Conservation (phyloP, 2,888 invertebrate species). For the Clunio marinus region DNA sequence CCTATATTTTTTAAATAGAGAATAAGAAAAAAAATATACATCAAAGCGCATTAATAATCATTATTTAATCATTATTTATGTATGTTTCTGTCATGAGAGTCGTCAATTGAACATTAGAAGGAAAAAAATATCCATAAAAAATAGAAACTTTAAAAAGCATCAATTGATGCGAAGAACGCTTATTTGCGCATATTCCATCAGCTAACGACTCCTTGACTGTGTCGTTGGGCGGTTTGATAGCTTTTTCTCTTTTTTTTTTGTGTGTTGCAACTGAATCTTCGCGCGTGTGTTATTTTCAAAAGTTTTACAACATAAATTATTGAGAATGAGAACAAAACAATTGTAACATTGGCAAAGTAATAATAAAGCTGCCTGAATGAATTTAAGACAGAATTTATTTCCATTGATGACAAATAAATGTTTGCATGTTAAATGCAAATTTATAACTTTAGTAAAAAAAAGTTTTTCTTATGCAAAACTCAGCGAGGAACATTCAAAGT, state of each 20-base stretch:
- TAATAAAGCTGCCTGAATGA: slow-evolving; percentile 1
- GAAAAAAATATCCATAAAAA: too few relatives aligned
- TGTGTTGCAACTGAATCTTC: background rate
- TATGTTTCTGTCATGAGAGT: background rate
- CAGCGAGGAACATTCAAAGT: background rate
- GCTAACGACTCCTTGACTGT: background rate
- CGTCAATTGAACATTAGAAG: slow-evolving; percentile 2
- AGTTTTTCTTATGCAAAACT: too few relatives aligned
- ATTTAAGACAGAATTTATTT: slow-evolving; percentile 2
- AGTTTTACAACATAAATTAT: background rate
- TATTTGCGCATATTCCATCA: background rate
- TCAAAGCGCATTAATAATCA: slow-evolving; percentile 24
- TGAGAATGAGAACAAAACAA: slow-evolving; percentile 14
- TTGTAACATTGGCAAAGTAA: slow-evolving; percentile 8
- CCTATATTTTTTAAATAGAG: slow-evolving; percentile 44
- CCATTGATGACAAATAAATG: slow-evolving; percentile 2
- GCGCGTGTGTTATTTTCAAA: background rate
- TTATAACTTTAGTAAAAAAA: background rate
- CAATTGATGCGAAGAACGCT: background rate
- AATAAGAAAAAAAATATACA: background rate
- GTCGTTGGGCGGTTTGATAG: background rate
- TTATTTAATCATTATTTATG: slow-evolving; percentile 23
- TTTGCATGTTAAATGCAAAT: slow-evolving; percentile 10
- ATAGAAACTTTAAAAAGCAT: background rate
- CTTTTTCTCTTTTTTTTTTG: background rate